Percentiles rank a stretch among this genome's conserved stretches.
These are phyloP conservation scores for Mus spicilegus DNA, from an alignment of 2,113 vertebrate genomes.

Conservation along the genomic window DNA sequence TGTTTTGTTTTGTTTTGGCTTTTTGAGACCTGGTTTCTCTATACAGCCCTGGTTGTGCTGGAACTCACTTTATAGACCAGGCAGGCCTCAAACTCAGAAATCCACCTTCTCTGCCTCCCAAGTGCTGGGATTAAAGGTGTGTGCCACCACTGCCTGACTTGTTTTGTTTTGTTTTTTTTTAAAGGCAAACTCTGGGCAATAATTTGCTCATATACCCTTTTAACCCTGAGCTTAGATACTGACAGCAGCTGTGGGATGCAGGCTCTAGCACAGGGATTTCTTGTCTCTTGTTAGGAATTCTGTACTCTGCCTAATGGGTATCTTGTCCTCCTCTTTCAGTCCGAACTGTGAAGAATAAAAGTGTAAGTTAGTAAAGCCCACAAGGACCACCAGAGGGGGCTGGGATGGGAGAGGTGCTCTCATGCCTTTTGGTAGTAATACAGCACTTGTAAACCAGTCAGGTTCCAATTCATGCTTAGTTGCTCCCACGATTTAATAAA, in stretches of 20 bases:
- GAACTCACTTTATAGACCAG: too few relatives aligned
- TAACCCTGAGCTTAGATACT: background rate
- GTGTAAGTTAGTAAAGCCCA: conserved; percentile 48
- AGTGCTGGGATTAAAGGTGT: too few relatives aligned
- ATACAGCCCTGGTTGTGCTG: too few relatives aligned
- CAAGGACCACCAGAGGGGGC: background rate
- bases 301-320: background rate
- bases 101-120: too few relatives aligned
- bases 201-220: background rate
- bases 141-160: too few relatives aligned
- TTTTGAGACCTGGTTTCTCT: too few relatives aligned
- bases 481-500: conserved; percentile 71
- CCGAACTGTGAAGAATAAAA: conserved; percentile 46
- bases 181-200: background rate
- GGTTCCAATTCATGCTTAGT: conserved; percentile 76
- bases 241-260: background rate
- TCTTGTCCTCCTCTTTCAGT: background rate
- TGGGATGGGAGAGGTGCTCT: background rate
- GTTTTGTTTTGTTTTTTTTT: background rate
- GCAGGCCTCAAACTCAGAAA: too few relatives aligned
- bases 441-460: conserved; percentile 37
- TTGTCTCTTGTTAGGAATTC: conserved; percentile 27
- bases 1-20: background rate
- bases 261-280: background rate
- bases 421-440: conserved; percentile 5